Percentiles rank a stretch among this genome's conserved stretches.
These are phyloP conservation scores for Acanthacorydalis orientalis DNA, from an alignment of 2,888 invertebrate genomes.

Conservation along the genomic window DNA sequence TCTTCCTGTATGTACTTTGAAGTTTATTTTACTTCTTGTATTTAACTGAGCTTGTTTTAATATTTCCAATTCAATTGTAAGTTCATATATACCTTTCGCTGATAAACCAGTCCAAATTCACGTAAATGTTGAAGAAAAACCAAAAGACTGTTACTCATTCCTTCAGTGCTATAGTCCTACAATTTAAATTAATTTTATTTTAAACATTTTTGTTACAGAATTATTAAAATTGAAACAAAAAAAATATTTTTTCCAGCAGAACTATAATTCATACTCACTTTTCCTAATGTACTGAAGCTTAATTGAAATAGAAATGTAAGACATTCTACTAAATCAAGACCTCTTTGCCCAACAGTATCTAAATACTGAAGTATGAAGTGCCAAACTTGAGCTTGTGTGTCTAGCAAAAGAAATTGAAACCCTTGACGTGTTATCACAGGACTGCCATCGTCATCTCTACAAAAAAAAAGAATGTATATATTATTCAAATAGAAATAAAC, in stretches of 20 bases:
- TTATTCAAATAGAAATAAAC: not conserved
- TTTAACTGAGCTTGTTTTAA: no score
- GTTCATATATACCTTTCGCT: constrained; percentile 54
- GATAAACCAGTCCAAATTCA: constrained; percentile 95
- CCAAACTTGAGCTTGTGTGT: constrained; percentile 92
- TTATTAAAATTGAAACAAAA: not conserved
- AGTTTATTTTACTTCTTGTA: no score
- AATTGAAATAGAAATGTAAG: constrained; percentile 91
- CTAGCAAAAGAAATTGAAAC: constrained; percentile 90
- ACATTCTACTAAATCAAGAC: constrained; percentile 78
- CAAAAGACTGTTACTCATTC: constrained; percentile 72
- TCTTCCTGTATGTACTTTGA: no score
- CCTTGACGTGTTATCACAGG: constrained; percentile 86
- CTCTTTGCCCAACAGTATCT: constrained; percentile 77
- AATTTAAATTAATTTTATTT: constrained; percentile 12
- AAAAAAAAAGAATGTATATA: constrained; percentile 9
- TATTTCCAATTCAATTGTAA: no score
- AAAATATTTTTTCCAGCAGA: not conserved
- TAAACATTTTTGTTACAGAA: not conserved
- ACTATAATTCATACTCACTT: constrained; percentile 31
- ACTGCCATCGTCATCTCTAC: constrained; percentile 61
- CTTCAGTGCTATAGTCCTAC: constrained; percentile 92
- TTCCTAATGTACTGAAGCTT: constrained; percentile 85
- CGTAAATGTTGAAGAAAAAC: constrained; percentile 88
- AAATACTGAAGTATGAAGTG: constrained; percentile 92